A percentile compares a stretch with the other conserved stretches of the same genome.
Conservation (phyloP, 2,113 vertebrate genomes). For the Caranx melampygus region DNA sequence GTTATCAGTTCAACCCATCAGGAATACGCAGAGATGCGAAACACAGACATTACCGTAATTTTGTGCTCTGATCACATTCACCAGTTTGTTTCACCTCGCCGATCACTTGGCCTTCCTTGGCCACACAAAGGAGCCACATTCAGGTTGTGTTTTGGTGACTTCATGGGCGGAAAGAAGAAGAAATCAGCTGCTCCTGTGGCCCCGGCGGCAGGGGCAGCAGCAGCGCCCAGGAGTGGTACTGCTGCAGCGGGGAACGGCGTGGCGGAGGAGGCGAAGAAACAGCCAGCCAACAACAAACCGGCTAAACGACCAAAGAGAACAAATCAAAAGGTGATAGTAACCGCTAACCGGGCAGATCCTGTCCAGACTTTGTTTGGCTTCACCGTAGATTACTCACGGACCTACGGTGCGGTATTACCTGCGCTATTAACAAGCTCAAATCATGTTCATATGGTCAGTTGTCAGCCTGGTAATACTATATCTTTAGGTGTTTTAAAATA, state of each 20-base stretch:
- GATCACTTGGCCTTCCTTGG: constrained; percentile 12
- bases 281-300: constrained; percentile 56
- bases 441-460: background rate
- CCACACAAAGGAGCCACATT: background rate
- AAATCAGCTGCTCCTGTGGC: constrained; percentile 76
- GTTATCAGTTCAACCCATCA: constrained; percentile 1
- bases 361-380: background rate
- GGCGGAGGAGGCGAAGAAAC: constrained; percentile 78
- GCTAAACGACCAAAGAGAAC: constrained; percentile 76
- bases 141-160: background rate
- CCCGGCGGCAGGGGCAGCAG: constrained; percentile 38
- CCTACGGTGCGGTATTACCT: background rate
- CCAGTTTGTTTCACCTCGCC: accelerated
- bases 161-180: constrained; percentile 95
- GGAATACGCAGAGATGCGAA: background rate
- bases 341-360: background rate
- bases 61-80: background rate
- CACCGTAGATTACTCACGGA: background rate
- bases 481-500: too few species aligned
- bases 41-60: background rate
- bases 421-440: background rate
- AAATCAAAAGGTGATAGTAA: constrained; percentile 78
- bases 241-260: constrained; percentile 77
- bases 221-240: constrained; percentile 59
- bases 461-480: background rate